Evolutionary conservation across 1,140 invertebrate species (phyloP).

Genomic region (Gryllus bimaculatus): DNA sequence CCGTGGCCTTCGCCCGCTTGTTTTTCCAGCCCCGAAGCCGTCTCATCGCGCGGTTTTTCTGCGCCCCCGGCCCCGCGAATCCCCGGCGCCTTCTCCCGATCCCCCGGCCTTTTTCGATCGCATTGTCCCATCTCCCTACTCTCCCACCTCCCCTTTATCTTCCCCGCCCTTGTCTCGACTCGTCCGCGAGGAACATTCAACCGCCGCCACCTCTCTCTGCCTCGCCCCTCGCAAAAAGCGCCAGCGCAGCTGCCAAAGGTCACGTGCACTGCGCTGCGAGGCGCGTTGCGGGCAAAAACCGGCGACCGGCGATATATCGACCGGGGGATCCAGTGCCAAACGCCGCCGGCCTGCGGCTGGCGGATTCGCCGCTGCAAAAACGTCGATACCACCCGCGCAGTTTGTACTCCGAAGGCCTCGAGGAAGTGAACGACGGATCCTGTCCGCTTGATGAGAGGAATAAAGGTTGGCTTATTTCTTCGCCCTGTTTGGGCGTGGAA

Average conservation of each 20-base stretch:
- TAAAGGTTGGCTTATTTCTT: no score
- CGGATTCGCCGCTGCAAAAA: background rate
- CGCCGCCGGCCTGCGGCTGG: background rate
- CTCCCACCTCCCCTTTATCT: background rate
- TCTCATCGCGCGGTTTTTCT: background rate
- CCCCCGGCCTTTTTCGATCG: no score
- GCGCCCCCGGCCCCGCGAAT: no score
- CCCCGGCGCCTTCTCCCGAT: background rate
- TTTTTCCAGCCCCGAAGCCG: no score
- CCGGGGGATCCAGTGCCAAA: background rate
- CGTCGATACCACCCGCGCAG: no score
- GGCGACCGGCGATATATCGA: background rate
- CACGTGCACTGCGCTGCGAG: background rate
- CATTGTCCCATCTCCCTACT: background rate
- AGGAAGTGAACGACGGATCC: no score
- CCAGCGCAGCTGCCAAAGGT: background rate
- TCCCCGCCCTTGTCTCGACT: background rate
- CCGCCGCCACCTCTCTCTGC: background rate
- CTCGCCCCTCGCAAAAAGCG: background rate
- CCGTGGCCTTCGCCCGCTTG: no score
- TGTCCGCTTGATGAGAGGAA: no score
- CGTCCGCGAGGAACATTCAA: background rate
- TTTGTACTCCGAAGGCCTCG: no score
- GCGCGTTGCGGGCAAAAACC: background rate
- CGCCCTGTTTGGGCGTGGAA: no score